phyloP scores from a whole-genome alignment of 2,888 invertebrate genomes.

The Elysia crispata region DNA sequence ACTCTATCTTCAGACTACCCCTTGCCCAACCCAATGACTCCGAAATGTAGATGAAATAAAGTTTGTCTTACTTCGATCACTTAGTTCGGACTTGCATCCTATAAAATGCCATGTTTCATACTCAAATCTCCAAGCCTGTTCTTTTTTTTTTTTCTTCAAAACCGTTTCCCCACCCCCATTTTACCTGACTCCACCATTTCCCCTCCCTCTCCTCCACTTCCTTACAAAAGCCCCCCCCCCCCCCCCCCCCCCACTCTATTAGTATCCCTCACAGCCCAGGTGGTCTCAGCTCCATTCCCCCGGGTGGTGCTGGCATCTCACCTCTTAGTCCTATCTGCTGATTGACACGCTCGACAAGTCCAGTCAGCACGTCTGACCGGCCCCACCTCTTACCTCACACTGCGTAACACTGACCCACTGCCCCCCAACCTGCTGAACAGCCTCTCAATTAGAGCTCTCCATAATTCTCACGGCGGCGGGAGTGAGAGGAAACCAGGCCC shows the following conservation, averaged over 20 bases:
- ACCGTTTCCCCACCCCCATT: not conserved
- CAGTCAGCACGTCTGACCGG: not conserved
- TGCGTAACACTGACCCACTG: not conserved
- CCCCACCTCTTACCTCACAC: slow-evolving; percentile 18
- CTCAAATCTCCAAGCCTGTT: too few relatives aligned
- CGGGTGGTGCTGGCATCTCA: not conserved
- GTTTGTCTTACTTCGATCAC: too few relatives aligned
- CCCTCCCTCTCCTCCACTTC: slow-evolving; percentile 28
- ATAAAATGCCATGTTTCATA: too few relatives aligned
- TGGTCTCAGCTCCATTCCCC: not conserved
- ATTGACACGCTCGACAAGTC: not conserved
- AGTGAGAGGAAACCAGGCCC: too few relatives aligned
- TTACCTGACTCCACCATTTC: slow-evolving; percentile 10
- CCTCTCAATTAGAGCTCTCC: not conserved
- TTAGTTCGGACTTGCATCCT: too few relatives aligned
- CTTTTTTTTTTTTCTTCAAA: too few relatives aligned
- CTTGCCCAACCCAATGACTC: too few relatives aligned
- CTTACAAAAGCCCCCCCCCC: too few relatives aligned
- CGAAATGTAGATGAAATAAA: too few relatives aligned
- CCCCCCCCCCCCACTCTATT: not conserved
- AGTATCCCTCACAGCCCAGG: not conserved
- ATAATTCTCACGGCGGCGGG: not conserved
- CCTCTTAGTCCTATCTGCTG: not conserved
- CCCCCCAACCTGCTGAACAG: not conserved
- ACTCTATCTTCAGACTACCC: too few relatives aligned